These are phyloP conservation scores for Protonibea diacanthus DNA, from an alignment of 2,797 vertebrate genomes.

Conservation along the genomic window DNA sequence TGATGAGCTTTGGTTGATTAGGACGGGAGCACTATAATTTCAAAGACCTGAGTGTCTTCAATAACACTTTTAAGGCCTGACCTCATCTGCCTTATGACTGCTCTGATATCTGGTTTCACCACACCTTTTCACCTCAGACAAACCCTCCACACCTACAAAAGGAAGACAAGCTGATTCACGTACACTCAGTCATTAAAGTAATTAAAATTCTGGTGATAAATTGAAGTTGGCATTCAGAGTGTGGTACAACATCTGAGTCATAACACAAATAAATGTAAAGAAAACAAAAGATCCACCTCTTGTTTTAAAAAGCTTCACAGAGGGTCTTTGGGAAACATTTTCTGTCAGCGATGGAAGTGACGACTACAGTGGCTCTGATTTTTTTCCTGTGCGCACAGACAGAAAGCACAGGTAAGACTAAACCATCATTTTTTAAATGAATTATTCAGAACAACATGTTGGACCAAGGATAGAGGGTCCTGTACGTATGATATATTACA, in stretches of 20 bases:
- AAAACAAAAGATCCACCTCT: neutral
- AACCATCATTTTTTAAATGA: neutral
- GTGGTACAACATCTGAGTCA: conserved; percentile 16
- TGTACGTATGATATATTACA: neutral
- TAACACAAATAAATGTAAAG: neutral
- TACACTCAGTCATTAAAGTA: conserved; percentile 2
- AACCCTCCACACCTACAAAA: neutral
- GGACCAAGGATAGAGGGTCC: neutral
- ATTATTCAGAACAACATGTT: neutral
- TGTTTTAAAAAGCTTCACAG: conserved; percentile 24
- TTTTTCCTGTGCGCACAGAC: conserved; percentile 26
- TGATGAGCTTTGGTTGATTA: neutral
- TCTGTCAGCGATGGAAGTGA: conserved; percentile 29
- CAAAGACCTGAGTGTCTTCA: neutral
- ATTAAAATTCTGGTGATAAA: conserved; percentile 4
- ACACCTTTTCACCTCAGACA: neutral
- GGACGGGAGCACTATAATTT: neutral
- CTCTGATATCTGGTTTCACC: neutral
- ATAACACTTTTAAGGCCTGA: neutral
- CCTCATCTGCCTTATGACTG: neutral
- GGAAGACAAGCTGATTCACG: conserved; percentile 9
- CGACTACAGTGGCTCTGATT: conserved; percentile 1
- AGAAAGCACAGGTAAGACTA: conserved; percentile 23
- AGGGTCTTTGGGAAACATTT: conserved; percentile 7
- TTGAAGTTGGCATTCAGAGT: neutral